Base-by-base conservation (phyloP, 1,140 invertebrate genomes). In the Dermatophagoides farinae region DNA sequence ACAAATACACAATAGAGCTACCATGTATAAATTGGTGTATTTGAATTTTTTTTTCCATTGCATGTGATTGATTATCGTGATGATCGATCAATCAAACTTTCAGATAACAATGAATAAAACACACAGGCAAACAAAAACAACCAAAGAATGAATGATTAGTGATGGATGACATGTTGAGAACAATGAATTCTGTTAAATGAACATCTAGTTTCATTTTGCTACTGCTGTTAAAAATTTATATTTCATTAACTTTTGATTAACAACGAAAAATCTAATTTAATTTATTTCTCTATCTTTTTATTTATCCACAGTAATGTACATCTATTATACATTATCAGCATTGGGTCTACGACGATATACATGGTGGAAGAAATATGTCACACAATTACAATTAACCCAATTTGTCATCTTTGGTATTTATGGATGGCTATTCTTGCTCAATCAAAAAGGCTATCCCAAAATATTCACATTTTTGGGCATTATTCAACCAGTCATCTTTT, bases 311-410 rank as follows among this genome's bases (percentile, higher is more conserved):
- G 62, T 77, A 53, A 76, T 77, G 75, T 77, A 77, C 61, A 65
- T 68, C 16, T 77, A 77, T 65, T 77, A 74, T 66, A 68, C 74
- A 61, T 66, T 76, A 61, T 65, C 76, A 11, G 73, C 76, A 8
- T 64, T 77, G 66, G 75, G 75, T 51, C 74, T 74, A 16, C 60
- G 65, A 11, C 68, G 72, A 57, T 76, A 71, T 65, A 67, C 76
- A 14, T 76, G 75, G 74, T 77, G 75, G 75, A 76, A 77, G 67
- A 72, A 69, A 63, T 73, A 76, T 66, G 71, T 76, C 47, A 76
- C 75, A 23, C 71, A 68, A 60, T 69, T 75, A 54, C 75, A 77
- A 66, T 39, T 58, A 12, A 16, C 43, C 1, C 57, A 58, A 23
- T 58, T 58, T 25, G 43, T 58, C 57, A 44, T 58, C 5, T 58